Base-by-base conservation (phyloP, 1,140 invertebrate species). In the Magallana gigas region DNA sequence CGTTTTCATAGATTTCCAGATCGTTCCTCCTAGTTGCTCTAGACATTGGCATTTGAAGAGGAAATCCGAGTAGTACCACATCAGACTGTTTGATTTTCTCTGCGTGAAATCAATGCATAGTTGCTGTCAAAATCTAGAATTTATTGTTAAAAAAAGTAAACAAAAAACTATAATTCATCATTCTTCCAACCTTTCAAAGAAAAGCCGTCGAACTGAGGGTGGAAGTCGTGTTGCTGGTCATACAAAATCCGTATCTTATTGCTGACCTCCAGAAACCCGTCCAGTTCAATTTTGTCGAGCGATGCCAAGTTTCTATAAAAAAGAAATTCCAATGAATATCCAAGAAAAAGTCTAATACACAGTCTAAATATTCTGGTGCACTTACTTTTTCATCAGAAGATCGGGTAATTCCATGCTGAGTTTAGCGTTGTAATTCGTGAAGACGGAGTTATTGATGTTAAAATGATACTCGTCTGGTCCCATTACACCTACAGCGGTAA, bases 21-120 rank as follows among this genome's bases (percentile, higher is more conserved):
- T 95, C 95, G 88, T 95, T 95, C 71, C 80, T 81, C 62, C 93
- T 90, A 8, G 92, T 91, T 57, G 88, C 62, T 12, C 80, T 16
- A 6, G 91, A 83, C 92, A 95, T 95, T 2, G 90, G 59, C 89
- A 92, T 91, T 90, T 94, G 88, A 1, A 95, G 88, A 11, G 95
- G 95, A 90, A 92, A 96, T 16, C 94, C 94, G 11, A 96, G 87
- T 0, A 96, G 90, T 16, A 96, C 92, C 0, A 94, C 95, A 89
- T 95, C 95, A 1, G 95, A 95, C 89, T 95, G 95, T 89, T 96
- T 95, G 8, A 95, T 90, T 86, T 81, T 84, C 0, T 82, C 87
- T 88, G 71, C 11, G 80, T 18, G 6, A 48, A 48, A 48, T 48
- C 36, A 48, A 48, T 48, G 36, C 3, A 48, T 48, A 48, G 36